Base-by-base conservation (phyloP, 2,888 invertebrate genomes). In the Plemyria rubiginata region DNA sequence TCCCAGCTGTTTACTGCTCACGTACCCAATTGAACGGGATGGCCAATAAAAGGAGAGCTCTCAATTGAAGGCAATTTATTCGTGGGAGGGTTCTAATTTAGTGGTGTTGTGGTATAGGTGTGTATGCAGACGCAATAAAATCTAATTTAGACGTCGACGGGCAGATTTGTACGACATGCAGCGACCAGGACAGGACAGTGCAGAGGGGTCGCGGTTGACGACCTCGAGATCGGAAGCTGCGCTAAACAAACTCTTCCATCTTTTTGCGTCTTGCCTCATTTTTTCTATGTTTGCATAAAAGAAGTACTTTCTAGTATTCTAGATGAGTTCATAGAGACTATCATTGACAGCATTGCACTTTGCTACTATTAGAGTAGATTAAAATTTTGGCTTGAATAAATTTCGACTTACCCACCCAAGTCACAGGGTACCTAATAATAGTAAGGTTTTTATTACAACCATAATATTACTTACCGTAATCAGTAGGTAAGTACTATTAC, bases 81-180 rank as follows among this genome's bases (percentile, higher is more conserved):
- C 62, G 40, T 68, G 43, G 49, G 60, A 67, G 69, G 71, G 76
- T 64, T 70, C 68, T 62, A 59, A 81, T 70, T 81, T 78, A 66
- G 66, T 87, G 87, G 89, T 75, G 69, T 58, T 70, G 72, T 67
- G 64, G 59, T 73, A 71, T 75, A 76, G 76, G 78, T 81, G 80
- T 75, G 77, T 81, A 80, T 81, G 81, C 88, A 87, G 90, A 88
- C 91, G 90, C 86, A 91, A 91, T 92, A 92, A 92, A 92, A 92
- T 92, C 92, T 91, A 92, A 92, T 92, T 92, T 92, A 92, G 90
- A 90, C 90, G 85, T 91, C 79, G 84, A 88, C 50, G 50, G 50
- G 49, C 49, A 49, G 92, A 91, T 91, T 91, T 90, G 89, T 90
- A 85, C 85, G 86, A 81, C 81, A 78, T 51, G 60, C 55, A 48